Conservation (phyloP, 2,888 invertebrate species). For the Melanotus villosus region DNA sequence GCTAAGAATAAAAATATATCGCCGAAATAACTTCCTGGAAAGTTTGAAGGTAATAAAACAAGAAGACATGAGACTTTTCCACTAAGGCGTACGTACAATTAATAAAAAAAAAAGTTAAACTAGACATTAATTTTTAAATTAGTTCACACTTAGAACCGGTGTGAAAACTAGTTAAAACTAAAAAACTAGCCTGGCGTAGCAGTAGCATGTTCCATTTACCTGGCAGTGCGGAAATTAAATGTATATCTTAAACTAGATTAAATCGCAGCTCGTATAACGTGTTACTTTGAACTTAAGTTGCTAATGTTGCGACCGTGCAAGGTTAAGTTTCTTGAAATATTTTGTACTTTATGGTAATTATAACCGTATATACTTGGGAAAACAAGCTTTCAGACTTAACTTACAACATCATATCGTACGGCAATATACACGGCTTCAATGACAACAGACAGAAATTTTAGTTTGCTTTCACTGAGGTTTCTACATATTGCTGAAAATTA, state of each 20-base stretch:
- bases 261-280: constrained; percentile 21
- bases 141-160: constrained; percentile 22
- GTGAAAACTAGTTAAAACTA: constrained; percentile 24
- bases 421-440: too few species aligned
- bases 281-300: constrained; percentile 23
- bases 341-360: constrained; percentile 29
- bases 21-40: too few species aligned
- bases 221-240: constrained; percentile 34
- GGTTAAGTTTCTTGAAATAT: constrained; percentile 30
- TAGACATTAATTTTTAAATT: constrained; percentile 20
- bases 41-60: not conserved
- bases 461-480: too few species aligned
- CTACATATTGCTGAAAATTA: too few species aligned
- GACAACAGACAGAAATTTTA: too few species aligned
- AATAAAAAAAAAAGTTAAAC: constrained; percentile 4
- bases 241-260: constrained; percentile 21
- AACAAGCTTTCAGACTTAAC: not conserved
- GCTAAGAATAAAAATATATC: not conserved
- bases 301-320: constrained; percentile 23
- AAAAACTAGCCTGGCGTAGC: constrained; percentile 32
- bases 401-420: too few species aligned
- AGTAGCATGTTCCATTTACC: constrained; percentile 33
- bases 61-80: not conserved
- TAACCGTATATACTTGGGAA: constrained; percentile 13
- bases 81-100: not conserved